Evolutionary conservation across 2,113 vertebrate genomes (phyloP).

Genomic region (Mustela lutreola): DNA sequence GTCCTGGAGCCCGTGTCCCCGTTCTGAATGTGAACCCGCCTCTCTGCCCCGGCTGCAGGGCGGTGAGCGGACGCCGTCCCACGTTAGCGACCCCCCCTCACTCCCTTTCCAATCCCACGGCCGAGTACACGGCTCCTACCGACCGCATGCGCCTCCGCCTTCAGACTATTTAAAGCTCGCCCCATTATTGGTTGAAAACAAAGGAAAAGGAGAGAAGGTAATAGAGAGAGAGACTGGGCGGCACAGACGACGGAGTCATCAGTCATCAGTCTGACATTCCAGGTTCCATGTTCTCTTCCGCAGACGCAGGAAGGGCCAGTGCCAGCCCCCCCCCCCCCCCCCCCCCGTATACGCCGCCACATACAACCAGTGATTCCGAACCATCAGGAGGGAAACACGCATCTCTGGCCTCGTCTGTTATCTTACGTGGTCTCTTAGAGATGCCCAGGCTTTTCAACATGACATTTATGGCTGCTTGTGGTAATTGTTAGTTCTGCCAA

Average conservation of each 20-base stretch:
- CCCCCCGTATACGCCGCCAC: not conserved
- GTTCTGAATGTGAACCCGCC: not conserved
- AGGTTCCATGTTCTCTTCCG: not conserved
- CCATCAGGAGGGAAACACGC: not conserved
- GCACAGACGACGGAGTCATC: slow-evolving; percentile 38
- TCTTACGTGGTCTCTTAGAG: rapidly evolving
- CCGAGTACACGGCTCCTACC: slow-evolving; percentile 76
- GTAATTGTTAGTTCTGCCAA: not conserved
- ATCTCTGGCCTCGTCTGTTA: too few relatives aligned
- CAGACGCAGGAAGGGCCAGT: not conserved
- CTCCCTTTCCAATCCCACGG: slow-evolving; percentile 34
- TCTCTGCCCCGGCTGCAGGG: slow-evolving; percentile 59
- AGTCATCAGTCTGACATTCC: slow-evolving; percentile 54
- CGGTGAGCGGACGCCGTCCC: slow-evolving; percentile 61
- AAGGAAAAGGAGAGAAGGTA: slow-evolving; percentile 59
- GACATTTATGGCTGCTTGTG: not conserved
- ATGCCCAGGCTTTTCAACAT: not conserved
- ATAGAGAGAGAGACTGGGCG: slow-evolving; percentile 64
- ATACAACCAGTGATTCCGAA: rapidly evolving
- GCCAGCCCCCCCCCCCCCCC: not conserved
- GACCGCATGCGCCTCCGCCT: slow-evolving; percentile 78
- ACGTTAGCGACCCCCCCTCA: slow-evolving; percentile 54
- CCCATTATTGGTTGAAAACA: slow-evolving; percentile 80
- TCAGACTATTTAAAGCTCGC: slow-evolving; percentile 85
- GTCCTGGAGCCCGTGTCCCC: slow-evolving; percentile 26